These are phyloP conservation scores for Periphyllus acericola DNA, from an alignment of 2,888 invertebrate species.

Conservation along the genomic window DNA sequence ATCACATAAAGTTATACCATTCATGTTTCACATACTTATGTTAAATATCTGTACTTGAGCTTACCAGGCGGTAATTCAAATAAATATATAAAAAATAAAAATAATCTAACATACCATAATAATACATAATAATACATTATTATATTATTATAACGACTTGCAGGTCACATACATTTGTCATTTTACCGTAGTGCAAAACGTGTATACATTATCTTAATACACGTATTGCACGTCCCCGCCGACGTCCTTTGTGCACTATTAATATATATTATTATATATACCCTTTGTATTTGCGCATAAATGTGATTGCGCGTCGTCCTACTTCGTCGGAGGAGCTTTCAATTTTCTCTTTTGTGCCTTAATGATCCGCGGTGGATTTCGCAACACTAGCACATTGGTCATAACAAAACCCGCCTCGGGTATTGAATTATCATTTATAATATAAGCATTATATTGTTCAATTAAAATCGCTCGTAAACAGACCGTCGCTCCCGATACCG, in stretches of 20 bases:
- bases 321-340: background rate
- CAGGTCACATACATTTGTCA: background rate
- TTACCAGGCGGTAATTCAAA: too few relatives aligned
- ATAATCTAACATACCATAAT: too few relatives aligned
- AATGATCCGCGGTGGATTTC: background rate
- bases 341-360: background rate
- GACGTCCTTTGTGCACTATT: background rate
- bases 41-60: too few relatives aligned
- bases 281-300: background rate
- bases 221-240: background rate
- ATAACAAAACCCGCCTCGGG: background rate
- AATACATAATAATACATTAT: too few relatives aligned
- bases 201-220: background rate
- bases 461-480: background rate
- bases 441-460: background rate
- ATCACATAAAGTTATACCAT: too few relatives aligned
- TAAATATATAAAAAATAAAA: too few relatives aligned
- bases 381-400: background rate
- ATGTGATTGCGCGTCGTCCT: background rate
- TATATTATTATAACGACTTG: too few relatives aligned
- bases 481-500: background rate
- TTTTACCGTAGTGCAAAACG: background rate
- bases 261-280: background rate
- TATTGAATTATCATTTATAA: background rate
- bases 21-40: too few relatives aligned